Evolutionary conservation across 2,113 vertebrate genomes (phyloP), one percentile per base, ranked within the genome.

Genomic region (Bos taurus): DNA sequence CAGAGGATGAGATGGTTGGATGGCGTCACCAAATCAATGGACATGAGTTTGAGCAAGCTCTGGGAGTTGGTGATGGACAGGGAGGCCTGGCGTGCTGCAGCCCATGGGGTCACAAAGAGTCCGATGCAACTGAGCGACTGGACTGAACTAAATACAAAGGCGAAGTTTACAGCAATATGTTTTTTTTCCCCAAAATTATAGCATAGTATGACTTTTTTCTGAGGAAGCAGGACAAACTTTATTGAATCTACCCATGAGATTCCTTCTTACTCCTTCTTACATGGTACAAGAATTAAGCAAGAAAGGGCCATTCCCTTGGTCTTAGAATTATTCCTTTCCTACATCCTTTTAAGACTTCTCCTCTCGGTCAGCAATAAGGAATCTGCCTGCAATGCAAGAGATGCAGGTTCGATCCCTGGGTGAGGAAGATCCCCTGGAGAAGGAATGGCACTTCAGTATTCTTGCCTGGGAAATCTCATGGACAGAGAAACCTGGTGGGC

Each of bases 21-120:
- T 71, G 64, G 2, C n/a, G 21, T 36, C 17, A 71, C 64, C 2
- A 1, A 71, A 1, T 71, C 64, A 5, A 71, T 2, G 11, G 67
- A 71, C 19, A 40, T 71, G 21, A 71, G 9, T 71, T 1, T 71
- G n/a, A 23, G 4, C 2, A 40, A 5, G 19, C 67, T 40, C 9
- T 0, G 0, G 0, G 19, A 71, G n/a, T 71, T 40, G 10, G 67
- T 71, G 67, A 71, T 74, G 36, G 36, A 25, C 36, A 43, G 6
- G 23, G 71, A 25, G 36, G 71, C 71, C 11, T 14, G 71, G 3
- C 0, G 3, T 1, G 36, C 6, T 74, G 6, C 3, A 40, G 36
- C 2, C 23, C 21, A 2, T 74, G 71, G 36, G 23, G 71, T 26
- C 40, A 13, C 36, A 74, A 71, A 74, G 71, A 43, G 11, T 74